Evolutionary conservation across 1,140 invertebrate species (phyloP).

Genomic region (Drosophila micromelanica): DNA sequence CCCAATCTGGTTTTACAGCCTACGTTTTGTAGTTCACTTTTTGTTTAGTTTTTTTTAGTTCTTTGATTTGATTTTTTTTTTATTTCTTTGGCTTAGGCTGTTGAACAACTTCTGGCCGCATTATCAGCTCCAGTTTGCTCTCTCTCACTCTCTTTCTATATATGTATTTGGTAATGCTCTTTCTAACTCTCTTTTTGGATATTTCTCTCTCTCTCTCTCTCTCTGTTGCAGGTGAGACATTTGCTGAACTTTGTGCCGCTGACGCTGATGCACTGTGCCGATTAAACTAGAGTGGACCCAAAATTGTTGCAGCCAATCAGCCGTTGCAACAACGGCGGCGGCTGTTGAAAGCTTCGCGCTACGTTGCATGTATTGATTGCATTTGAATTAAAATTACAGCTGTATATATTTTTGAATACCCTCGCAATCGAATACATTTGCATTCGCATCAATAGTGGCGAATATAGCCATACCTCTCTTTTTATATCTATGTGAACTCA

Average conservation of each 20-base stretch:
- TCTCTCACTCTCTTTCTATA: background rate
- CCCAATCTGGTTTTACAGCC: slow-evolving; percentile 76
- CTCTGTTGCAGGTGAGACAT: slow-evolving; percentile 15
- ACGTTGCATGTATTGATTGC: slow-evolving; percentile 22
- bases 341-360: slow-evolving; percentile 7
- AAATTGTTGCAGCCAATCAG: slow-evolving; percentile 8
- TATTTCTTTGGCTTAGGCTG: slow-evolving; percentile 5
- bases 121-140: slow-evolving; percentile 12
- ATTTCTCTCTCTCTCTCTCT: background rate
- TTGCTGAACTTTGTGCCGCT: slow-evolving; percentile 7
- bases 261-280: background rate
- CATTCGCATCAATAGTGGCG: too few relatives aligned
- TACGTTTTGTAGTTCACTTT: slow-evolving; percentile 34
- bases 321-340: background rate
- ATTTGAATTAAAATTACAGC: slow-evolving; percentile 31
- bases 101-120: slow-evolving; percentile 4
- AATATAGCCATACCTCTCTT: too few relatives aligned
- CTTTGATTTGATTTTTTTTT: slow-evolving; percentile 6
- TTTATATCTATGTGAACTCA: too few relatives aligned
- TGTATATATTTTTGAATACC: slow-evolving; percentile 7
- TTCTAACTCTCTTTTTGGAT: background rate
- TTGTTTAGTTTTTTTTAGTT: slow-evolving; percentile 39
- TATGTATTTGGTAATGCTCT: background rate
- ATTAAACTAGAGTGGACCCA: slow-evolving; percentile 12
- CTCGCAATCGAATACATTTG: background rate